Evolutionary conservation across 53 echinoderm and acorn worm genomes (phyloP).

Genomic region (Pentamera pediparva): DNA sequence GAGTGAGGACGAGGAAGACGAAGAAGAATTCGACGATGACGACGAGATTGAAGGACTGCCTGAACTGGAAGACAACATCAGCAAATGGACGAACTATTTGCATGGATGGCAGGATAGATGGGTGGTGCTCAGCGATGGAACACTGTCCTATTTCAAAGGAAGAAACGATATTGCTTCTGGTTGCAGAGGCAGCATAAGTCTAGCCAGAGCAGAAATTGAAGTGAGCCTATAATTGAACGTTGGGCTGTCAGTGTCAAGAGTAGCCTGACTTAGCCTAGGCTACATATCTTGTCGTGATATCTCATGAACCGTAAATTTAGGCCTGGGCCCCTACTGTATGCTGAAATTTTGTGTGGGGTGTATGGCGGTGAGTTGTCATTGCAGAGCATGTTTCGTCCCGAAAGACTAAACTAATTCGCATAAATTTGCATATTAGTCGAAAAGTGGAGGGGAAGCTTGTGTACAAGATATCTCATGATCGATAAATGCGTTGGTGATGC

Average conservation of each 20-base stretch:
- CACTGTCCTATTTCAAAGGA: conserved; percentile 84
- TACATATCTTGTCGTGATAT: no score
- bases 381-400: no score
- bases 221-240: conserved; percentile 23
- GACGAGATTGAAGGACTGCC: conserved; percentile 38
- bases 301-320: no score
- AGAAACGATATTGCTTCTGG: conserved; percentile 79
- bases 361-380: no score
- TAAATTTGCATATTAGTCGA: no score
- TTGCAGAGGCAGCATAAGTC: conserved; percentile 86
- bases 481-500: no score
- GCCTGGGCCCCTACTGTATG: no score
- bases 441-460: neutral
- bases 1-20: conserved; percentile 63
- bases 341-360: no score
- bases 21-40: conserved; percentile 74
- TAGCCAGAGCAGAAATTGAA: conserved; percentile 89
- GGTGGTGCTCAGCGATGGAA: conserved; percentile 83
- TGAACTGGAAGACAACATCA: conserved; percentile 81
- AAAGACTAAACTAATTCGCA: no score
- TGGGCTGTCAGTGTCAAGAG: neutral
- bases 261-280: neutral
- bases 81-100: conserved; percentile 97
- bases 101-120: conserved; percentile 98
- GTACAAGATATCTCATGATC: no score